phyloP scores from a whole-genome alignment of 2,797 vertebrate genomes.

The Meda fulgida region DNA sequence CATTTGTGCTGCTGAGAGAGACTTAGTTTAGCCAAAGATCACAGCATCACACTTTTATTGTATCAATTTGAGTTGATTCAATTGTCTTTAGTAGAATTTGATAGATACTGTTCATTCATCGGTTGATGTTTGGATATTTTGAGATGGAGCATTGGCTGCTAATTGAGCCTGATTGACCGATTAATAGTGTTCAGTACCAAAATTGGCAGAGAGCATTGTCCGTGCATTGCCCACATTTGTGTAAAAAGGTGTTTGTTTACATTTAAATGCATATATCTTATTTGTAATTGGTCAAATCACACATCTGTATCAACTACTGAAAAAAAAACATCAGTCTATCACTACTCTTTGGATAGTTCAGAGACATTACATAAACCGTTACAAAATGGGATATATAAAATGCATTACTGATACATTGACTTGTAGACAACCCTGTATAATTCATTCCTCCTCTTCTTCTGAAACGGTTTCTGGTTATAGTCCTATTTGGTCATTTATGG shows the following conservation, averaged over 20 bases:
- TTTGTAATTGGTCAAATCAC: too few species aligned
- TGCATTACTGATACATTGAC: too few species aligned
- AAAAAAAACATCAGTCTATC: too few species aligned
- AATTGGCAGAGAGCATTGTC: background rate
- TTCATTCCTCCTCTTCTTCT: background rate
- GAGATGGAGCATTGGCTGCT: background rate
- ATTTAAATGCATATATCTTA: background rate
- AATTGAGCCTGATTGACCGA: background rate
- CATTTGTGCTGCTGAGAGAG: constrained; percentile 67
- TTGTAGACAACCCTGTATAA: background rate
- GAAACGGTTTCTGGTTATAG: too few species aligned
- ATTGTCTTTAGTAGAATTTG: constrained; percentile 58
- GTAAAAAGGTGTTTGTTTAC: background rate
- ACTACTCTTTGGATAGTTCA: too few species aligned
- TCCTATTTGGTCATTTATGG: too few species aligned
- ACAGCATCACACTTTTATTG: constrained; percentile 68
- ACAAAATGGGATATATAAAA: too few species aligned
- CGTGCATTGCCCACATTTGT: background rate
- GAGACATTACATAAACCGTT: background rate
- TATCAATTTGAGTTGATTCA: constrained; percentile 66
- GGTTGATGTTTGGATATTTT: background rate
- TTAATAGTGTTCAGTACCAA: too few species aligned
- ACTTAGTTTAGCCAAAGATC: constrained; percentile 72
- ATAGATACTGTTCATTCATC: constrained; percentile 1
- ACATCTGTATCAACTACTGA: too few species aligned